phyloP scores from a whole-genome alignment of 2,113 vertebrate species.

The Hemibagrus wyckioides region DNA sequence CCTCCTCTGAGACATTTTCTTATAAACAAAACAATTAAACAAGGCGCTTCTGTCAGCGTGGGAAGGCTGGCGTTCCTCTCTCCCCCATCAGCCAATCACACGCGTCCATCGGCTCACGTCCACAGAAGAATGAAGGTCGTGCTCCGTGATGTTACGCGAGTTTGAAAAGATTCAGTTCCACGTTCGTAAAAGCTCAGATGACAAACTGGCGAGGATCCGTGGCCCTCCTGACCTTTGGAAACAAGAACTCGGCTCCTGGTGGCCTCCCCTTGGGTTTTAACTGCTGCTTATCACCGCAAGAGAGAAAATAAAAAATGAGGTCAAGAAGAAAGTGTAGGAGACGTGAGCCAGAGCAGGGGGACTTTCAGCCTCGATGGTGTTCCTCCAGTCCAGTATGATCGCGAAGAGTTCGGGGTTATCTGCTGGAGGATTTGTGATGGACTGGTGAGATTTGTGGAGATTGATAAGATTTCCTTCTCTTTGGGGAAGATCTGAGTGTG shows the following conservation, averaged over 20 bases:
- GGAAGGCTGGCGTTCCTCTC: background rate
- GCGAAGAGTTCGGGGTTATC: background rate
- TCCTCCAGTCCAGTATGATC: background rate
- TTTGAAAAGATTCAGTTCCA: conserved; percentile 5
- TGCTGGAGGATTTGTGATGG: background rate
- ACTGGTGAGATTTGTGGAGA: background rate
- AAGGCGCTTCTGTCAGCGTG: background rate
- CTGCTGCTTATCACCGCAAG: conserved; percentile 22
- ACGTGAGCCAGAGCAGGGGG: background rate
- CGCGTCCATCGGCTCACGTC: background rate
- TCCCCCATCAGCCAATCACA: background rate
- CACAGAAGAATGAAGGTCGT: no score
- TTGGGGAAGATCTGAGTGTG: background rate
- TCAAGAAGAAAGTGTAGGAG: background rate
- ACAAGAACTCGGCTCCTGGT: conserved; percentile 26
- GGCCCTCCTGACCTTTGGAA: conserved; percentile 31
- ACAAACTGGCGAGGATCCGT: background rate
- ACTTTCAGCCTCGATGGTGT: background rate
- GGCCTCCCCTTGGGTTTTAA: conserved; percentile 23
- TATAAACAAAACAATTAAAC: background rate
- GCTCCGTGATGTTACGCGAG: background rate
- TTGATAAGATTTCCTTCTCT: background rate
- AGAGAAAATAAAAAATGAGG: conserved; percentile 19
- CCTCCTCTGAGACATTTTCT: background rate
- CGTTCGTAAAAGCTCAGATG: background rate